These are phyloP conservation scores for Phoebastria nigripes DNA, from an alignment of 2,797 vertebrate species.

Conservation along the genomic window DNA sequence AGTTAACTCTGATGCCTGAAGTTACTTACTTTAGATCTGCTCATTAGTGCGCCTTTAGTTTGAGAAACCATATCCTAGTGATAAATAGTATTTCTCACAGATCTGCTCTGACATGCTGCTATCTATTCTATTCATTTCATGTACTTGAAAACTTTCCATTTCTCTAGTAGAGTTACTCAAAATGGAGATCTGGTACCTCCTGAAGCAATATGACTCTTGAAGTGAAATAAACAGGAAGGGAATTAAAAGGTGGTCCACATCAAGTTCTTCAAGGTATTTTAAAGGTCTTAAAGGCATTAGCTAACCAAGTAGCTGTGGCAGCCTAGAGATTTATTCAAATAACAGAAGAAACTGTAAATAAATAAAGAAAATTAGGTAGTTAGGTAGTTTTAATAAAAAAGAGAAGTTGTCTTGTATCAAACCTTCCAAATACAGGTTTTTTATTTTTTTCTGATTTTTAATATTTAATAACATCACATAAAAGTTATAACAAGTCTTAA, in stretches of 20 bases:
- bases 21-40: neutral
- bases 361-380: neutral
- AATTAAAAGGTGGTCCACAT: neutral
- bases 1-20: neutral
- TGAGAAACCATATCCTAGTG: neutral
- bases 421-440: neutral
- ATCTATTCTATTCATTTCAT: neutral
- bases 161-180: neutral
- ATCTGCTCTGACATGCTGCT: neutral
- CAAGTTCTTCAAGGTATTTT: neutral
- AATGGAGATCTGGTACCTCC: neutral
- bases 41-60: neutral
- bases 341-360: neutral
- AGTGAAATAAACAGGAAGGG: neutral
- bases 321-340: neutral
- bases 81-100: neutral
- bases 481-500: neutral
- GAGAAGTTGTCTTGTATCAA: neutral
- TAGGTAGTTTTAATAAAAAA: neutral
- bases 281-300: neutral
- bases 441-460: neutral
- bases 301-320: neutral
- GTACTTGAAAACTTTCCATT: neutral
- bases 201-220: neutral
- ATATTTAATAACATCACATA: neutral